Conservation (phyloP, 2,888 invertebrate genomes). For the Belgica antarctica region DNA sequence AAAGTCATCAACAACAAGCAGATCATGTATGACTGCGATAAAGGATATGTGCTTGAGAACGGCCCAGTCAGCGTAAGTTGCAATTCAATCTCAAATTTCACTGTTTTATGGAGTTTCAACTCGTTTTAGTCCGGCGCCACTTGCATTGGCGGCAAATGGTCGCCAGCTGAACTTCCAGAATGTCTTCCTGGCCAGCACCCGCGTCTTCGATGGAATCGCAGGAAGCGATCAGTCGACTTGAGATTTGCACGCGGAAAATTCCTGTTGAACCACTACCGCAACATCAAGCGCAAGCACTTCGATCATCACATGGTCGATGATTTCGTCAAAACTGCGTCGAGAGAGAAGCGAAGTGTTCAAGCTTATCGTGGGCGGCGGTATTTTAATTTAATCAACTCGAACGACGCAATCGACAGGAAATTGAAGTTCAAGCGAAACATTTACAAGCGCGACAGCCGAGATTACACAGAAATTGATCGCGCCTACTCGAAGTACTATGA, state of each 20-base stretch:
- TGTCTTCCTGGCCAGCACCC: conserved; percentile 87
- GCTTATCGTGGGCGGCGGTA: neutral
- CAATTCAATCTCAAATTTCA: neutral
- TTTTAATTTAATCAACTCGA: neutral
- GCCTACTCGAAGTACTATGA: conserved; percentile 53
- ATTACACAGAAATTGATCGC: conserved; percentile 49
- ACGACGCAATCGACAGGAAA: neutral
- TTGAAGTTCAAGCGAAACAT: neutral
- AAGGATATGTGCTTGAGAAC: conserved; percentile 80
- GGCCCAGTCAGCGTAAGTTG: conserved; percentile 60
- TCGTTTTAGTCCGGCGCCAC: conserved; percentile 75
- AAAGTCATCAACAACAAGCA: conserved; percentile 90
- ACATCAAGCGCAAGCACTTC: conserved; percentile 38
- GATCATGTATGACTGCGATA: conserved; percentile 93
- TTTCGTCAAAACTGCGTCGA: conserved; percentile 42
- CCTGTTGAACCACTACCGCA: conserved; percentile 48
- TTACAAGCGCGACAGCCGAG: conserved; percentile 46
- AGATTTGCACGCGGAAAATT: conserved; percentile 50
- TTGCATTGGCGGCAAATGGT: conserved; percentile 92
- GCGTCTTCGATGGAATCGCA: conserved; percentile 75
- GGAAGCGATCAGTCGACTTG: conserved; percentile 54
- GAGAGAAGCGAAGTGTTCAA: conserved; percentile 51
- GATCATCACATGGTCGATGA: conserved; percentile 38
- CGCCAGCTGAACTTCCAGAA: conserved; percentile 79
- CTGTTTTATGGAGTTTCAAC: neutral